These are phyloP conservation scores for Prosopocoilus inquinatus DNA, from an alignment of 2,888 invertebrate genomes.

Conservation along the genomic window DNA sequence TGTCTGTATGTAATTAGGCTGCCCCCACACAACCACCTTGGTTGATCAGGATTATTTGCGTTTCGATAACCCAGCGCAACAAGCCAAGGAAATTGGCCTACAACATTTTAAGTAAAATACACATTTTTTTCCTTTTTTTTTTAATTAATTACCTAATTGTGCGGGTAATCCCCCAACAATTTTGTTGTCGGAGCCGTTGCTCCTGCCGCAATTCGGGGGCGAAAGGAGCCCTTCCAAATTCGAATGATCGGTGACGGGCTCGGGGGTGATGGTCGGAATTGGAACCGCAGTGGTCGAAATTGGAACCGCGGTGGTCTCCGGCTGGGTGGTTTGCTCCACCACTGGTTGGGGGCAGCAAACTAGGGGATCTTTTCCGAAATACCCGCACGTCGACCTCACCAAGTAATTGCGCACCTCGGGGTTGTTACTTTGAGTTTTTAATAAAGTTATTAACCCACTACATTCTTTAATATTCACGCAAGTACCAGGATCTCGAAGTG, in stretches of 20 bases:
- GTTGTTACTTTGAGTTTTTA: conserved; percentile 49
- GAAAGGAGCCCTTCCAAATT: conserved; percentile 34
- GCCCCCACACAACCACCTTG: conserved; percentile 63
- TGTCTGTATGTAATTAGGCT: conserved; percentile 66
- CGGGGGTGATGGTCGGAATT: conserved; percentile 11
- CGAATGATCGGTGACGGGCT: background rate
- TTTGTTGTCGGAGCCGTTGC: conserved; percentile 56
- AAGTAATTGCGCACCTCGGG: conserved; percentile 55
- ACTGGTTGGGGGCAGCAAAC: conserved; percentile 57
- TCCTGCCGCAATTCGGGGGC: conserved; percentile 62
- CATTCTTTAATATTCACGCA: conserved; percentile 59
- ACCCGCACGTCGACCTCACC: conserved; percentile 68
- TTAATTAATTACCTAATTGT: conserved; percentile 54
- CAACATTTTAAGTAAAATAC: background rate
- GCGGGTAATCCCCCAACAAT: conserved; percentile 74
- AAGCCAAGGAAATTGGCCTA: conserved; percentile 81
- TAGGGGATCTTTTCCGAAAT: conserved; percentile 61
- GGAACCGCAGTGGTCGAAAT: conserved; percentile 8
- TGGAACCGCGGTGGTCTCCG: conserved; percentile 7
- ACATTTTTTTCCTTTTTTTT: too few species aligned
- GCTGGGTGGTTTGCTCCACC: conserved; percentile 13
- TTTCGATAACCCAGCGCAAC: conserved; percentile 68
- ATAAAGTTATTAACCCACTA: conserved; percentile 51
- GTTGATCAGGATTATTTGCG: conserved; percentile 45
- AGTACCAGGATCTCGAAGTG: conserved; percentile 51